Evolutionary conservation across 2,888 invertebrate genomes (phyloP).

Genomic region (Scaptomyza parva): DNA sequence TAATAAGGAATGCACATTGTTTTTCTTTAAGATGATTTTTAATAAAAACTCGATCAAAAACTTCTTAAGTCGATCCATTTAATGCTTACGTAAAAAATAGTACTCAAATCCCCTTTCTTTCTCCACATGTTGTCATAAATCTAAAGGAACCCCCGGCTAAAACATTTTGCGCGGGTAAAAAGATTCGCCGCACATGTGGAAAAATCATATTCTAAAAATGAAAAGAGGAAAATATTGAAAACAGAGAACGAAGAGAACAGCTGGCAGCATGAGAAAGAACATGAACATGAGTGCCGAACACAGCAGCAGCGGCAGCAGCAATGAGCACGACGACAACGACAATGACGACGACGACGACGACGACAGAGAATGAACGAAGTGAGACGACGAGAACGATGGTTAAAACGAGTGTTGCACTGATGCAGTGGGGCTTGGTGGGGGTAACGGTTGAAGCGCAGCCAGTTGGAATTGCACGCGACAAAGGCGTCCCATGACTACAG

Average conservation of each 20-base stretch:
- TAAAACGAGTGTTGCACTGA: constrained; percentile 30
- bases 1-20: too few species aligned
- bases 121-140: constrained; percentile 59
- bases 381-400: constrained; percentile 37
- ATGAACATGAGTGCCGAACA: constrained; percentile 2
- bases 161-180: constrained; percentile 60
- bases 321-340: constrained; percentile 37
- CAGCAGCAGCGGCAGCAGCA: constrained; percentile 4
- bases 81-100: background rate
- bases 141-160: constrained; percentile 23
- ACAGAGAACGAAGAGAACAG: constrained; percentile 26
- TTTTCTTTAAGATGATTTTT: too few species aligned
- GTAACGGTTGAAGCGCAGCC: constrained; percentile 83
- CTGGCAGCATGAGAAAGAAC: constrained; percentile 32
- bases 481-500: constrained; percentile 36
- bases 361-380: constrained; percentile 49
- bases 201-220: constrained; percentile 14
- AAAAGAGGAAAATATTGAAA: constrained; percentile 36
- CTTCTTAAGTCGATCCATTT: background rate
- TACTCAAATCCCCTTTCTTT: background rate
- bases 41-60: too few species aligned
- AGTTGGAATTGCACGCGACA: constrained; percentile 77
- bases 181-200: constrained; percentile 40
- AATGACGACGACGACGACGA: constrained; percentile 46
- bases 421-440: constrained; percentile 29